Conservation (phyloP, 2,888 invertebrate species). For the Frankliniella fusca region DNA sequence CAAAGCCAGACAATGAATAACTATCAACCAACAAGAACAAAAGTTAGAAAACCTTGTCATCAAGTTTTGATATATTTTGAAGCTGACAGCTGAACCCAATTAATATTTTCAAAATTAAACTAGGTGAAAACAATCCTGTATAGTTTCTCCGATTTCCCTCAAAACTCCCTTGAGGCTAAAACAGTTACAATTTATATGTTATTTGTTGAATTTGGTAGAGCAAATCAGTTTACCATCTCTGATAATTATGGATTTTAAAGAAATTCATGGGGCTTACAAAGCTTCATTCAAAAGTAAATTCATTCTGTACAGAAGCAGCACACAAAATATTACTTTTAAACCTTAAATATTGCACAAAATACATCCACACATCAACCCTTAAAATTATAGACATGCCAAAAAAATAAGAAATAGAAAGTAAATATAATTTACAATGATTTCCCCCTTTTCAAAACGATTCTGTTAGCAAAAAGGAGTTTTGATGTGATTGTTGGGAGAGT, state of each 20-base stretch:
- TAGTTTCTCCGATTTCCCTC: too few species aligned
- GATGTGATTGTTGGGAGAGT: neutral
- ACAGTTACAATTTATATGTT: too few species aligned
- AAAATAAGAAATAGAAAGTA: neutral
- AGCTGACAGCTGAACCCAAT: too few species aligned
- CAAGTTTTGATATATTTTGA: too few species aligned
- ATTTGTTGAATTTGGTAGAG: too few species aligned
- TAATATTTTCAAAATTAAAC: too few species aligned
- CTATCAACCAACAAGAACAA: neutral
- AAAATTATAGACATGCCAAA: slow-evolving; percentile 14
- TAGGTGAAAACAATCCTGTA: too few species aligned
- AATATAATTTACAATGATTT: neutral
- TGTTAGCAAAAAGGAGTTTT: neutral
- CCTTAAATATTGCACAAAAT: neutral
- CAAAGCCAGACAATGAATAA: neutral
- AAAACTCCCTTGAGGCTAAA: too few species aligned
- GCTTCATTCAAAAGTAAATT: slow-evolving; percentile 32
- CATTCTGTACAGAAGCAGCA: slow-evolving; percentile 33
- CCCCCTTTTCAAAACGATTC: neutral
- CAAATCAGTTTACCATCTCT: neutral
- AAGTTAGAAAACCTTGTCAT: neutral
- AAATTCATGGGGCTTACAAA: neutral
- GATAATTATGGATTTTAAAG: neutral
- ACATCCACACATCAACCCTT: slow-evolving; percentile 27
- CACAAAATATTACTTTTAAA: slow-evolving; percentile 31